Percentiles rank a stretch among this genome's conserved stretches.
Evolutionary conservation across 2,113 vertebrate genomes (phyloP).

Genomic region (Pseudorectes ferrugineus): DNA sequence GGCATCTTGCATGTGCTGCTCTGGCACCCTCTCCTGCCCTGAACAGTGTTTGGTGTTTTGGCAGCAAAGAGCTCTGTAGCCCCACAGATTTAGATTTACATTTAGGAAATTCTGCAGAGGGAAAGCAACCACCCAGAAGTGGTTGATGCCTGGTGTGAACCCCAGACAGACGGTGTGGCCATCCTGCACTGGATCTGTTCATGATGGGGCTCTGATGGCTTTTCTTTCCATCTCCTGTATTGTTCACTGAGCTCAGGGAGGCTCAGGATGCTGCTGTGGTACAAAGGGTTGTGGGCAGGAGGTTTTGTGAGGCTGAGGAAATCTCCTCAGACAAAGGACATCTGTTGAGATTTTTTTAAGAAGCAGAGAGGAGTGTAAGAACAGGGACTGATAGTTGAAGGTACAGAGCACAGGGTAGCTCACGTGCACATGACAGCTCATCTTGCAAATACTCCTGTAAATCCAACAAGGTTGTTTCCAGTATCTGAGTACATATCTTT

Average conservation of each 20-base stretch:
- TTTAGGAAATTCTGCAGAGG: not conserved
- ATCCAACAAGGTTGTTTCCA: not conserved
- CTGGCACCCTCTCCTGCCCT: not conserved
- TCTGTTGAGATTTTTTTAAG: not conserved
- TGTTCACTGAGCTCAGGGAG: not conserved
- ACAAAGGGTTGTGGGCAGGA: not conserved
- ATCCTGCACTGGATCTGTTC: not conserved
- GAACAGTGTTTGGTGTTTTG: not conserved
- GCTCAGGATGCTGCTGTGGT: not conserved
- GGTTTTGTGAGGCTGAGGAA: not conserved
- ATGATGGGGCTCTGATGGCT: not conserved
- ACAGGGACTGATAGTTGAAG: not conserved
- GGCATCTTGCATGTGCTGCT: not conserved
- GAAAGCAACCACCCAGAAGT: not conserved
- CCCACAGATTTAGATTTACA: not conserved
- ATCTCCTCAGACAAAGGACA: not conserved
- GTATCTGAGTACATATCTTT: not conserved
- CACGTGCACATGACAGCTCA: rapidly evolving
- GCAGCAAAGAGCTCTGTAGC: not conserved
- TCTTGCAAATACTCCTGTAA: not conserved
- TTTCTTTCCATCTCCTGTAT: rapidly evolving
- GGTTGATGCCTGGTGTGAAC: rapidly evolving
- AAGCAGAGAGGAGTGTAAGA: not conserved
- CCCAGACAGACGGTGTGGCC: rapidly evolving
- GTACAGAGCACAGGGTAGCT: not conserved